Evolutionary conservation across 2,113 vertebrate genomes (phyloP).

Genomic region (Tetrax tetrax): DNA sequence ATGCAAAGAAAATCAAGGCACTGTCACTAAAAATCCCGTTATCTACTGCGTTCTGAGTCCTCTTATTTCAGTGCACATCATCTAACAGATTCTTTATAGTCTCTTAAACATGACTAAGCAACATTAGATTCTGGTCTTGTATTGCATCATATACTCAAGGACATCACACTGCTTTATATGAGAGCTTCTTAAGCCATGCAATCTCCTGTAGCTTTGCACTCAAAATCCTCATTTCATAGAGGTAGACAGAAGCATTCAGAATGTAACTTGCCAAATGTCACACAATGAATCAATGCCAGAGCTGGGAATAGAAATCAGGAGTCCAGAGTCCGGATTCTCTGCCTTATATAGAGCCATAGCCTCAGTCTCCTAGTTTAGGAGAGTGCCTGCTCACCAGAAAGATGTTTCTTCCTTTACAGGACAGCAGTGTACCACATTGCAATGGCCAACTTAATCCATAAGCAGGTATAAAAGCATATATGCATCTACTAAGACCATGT

Average conservation of each 20-base stretch:
- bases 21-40: not conserved
- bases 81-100: not conserved
- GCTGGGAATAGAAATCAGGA: slow-evolving; percentile 34
- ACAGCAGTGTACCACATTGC: not conserved
- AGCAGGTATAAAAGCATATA: not conserved
- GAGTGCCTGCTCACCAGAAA: not conserved
- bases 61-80: not conserved
- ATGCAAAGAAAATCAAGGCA: not conserved
- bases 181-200: not conserved
- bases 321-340: not conserved
- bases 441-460: not conserved
- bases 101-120: not conserved
- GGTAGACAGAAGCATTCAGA: slow-evolving; percentile 29
- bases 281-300: slow-evolving; percentile 7
- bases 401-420: not conserved
- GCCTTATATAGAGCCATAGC: slow-evolving; percentile 21
- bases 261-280: slow-evolving; percentile 40
- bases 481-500: not conserved
- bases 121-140: not conserved
- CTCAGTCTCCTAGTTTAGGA: not conserved
- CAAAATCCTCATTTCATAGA: slow-evolving; percentile 5
- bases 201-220: slow-evolving; percentile 32
- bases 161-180: not conserved
- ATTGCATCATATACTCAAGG: not conserved
- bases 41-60: not conserved